phyloP scores from a whole-genome alignment of 2,888 invertebrate species.

The Drosophila neotestacea region DNA sequence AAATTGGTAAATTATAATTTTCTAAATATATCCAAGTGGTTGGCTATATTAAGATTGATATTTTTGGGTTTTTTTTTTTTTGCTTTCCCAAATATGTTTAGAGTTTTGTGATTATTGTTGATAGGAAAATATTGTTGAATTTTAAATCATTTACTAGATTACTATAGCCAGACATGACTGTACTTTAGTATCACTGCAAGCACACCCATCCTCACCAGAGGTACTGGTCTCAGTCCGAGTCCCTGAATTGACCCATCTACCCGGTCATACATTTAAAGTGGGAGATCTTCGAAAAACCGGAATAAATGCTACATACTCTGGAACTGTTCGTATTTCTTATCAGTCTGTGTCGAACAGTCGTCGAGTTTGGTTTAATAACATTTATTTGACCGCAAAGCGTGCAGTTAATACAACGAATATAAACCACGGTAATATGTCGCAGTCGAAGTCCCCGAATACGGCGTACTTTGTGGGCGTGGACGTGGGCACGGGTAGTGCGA shows the following conservation, averaged over 20 bases:
- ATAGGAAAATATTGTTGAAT: too few species aligned
- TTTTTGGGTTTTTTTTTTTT: too few species aligned
- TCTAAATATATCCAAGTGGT: too few species aligned
- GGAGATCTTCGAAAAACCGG: conserved; percentile 21
- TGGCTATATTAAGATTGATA: too few species aligned
- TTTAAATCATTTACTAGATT: too few species aligned
- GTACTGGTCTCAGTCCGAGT: background rate
- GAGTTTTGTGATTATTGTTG: too few species aligned
- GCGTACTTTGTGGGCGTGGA: conserved; percentile 93
- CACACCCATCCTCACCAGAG: background rate
- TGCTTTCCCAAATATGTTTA: too few species aligned
- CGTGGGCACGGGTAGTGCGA: conserved; percentile 96
- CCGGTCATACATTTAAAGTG: background rate
- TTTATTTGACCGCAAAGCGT: conserved; percentile 66
- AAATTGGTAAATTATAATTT: too few species aligned
- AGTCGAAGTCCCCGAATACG: conserved; percentile 48
- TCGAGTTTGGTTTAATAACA: conserved; percentile 54
- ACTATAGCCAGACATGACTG: too few species aligned
- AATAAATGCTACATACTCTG: background rate
- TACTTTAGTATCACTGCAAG: conserved; percentile 4
- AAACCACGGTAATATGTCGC: background rate
- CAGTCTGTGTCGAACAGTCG: conserved; percentile 53
- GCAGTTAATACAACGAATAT: conserved; percentile 15
- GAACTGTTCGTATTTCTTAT: conserved; percentile 52
- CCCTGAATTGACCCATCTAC: background rate